These are phyloP conservation scores for Lucinisca nassula DNA, from an alignment of 2,888 invertebrate genomes.

Conservation along the genomic window DNA sequence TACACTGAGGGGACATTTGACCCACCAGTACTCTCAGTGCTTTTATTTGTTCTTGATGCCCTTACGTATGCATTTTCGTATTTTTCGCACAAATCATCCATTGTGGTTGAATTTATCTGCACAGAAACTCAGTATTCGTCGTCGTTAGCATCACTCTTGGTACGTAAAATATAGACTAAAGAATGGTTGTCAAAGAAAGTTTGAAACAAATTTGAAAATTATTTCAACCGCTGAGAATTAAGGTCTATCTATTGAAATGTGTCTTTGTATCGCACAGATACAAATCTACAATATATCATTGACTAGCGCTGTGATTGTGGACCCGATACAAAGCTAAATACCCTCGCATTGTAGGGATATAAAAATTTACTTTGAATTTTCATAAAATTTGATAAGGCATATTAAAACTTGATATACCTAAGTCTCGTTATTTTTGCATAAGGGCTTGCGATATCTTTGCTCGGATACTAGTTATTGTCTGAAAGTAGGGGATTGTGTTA, in stretches of 20 bases:
- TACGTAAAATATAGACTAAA: not conserved
- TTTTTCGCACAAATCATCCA: not conserved
- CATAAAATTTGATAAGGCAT: slow-evolving; percentile 10
- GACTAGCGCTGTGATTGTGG: not conserved
- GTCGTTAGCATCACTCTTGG: not conserved
- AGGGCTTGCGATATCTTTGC: not conserved
- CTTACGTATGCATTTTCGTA: not conserved
- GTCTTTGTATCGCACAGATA: not conserved
- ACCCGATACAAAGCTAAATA: not conserved
- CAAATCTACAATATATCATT: not conserved
- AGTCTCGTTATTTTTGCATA: not conserved
- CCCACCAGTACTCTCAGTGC: too few relatives aligned
- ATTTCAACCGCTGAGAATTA: not conserved
- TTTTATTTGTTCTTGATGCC: not conserved
- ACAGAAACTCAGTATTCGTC: not conserved
- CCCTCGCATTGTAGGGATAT: slow-evolving; percentile 10
- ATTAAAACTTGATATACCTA: slow-evolving; percentile 15
- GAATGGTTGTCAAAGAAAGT: not conserved
- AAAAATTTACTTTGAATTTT: slow-evolving; percentile 17
- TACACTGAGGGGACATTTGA: too few relatives aligned
- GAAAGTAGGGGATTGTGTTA: not conserved
- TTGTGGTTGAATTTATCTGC: not conserved
- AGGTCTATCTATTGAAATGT: not conserved
- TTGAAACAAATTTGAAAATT: not conserved
- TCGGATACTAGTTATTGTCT: not conserved